These are phyloP conservation scores for Micrastur ruficollis DNA, from an alignment of 2,797 vertebrate species.

Conservation along the genomic window DNA sequence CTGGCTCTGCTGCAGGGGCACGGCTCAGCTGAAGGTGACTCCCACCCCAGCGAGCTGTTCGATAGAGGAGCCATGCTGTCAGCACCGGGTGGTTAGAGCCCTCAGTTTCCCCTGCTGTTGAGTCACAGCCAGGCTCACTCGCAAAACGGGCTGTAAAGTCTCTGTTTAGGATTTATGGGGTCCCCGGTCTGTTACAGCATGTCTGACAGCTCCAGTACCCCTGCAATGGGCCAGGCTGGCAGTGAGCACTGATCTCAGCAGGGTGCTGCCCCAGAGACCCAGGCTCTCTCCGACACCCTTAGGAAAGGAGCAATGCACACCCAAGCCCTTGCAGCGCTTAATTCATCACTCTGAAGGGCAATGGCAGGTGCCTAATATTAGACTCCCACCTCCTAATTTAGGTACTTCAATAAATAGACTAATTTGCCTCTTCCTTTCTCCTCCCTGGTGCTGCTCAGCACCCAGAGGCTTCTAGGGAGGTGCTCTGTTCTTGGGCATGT, in stretches of 20 bases:
- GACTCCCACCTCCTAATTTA: constrained; percentile 8
- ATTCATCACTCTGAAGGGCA: not conserved
- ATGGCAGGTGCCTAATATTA: not conserved
- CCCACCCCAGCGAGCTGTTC: not conserved
- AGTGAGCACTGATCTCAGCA: not conserved
- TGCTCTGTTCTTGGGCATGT: not conserved
- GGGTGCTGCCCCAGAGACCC: not conserved
- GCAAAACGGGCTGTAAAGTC: not conserved
- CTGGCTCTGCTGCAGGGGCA: not conserved
- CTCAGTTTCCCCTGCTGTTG: not conserved
- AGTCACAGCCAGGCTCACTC: not conserved
- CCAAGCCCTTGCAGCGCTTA: not conserved
- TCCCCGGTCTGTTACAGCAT: not conserved
- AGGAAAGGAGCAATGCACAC: not conserved
- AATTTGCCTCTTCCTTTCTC: not conserved
- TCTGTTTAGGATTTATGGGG: not conserved
- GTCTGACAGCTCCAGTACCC: not conserved
- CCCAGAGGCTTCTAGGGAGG: not conserved
- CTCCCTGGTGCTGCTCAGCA: not conserved
- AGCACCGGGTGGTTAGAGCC: not conserved
- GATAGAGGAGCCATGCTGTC: not conserved
- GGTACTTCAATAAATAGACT: not conserved
- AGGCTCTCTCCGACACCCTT: not conserved
- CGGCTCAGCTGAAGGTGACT: not conserved
- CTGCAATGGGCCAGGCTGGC: not conserved